Evolutionary conservation across 2,888 invertebrate genomes (phyloP).

Genomic region (Microctonus brassicae): DNA sequence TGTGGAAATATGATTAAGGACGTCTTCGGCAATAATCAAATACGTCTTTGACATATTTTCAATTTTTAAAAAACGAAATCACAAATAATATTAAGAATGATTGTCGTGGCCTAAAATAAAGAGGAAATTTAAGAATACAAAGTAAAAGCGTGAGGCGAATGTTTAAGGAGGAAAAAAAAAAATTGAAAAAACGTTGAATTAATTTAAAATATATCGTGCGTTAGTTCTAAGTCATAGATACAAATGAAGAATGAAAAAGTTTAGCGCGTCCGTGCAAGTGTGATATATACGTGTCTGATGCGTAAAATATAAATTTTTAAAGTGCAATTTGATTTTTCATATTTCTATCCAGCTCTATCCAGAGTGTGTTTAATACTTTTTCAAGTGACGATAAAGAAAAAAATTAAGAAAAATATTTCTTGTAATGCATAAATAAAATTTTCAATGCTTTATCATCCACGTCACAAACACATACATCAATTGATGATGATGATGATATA

Average conservation of each 20-base stretch:
- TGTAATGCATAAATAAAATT: slow-evolving; percentile 4
- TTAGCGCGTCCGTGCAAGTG: slow-evolving; percentile 36
- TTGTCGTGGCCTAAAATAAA: slow-evolving; percentile 21
- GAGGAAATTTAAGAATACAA: background rate
- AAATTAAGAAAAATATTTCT: background rate
- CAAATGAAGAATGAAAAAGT: slow-evolving; percentile 35
- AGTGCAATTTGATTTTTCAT: slow-evolving; percentile 55
- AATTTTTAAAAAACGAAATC: background rate
- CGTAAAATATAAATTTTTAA: slow-evolving; percentile 22
- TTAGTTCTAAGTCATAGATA: slow-evolving; percentile 46
- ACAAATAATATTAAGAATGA: slow-evolving; percentile 1
- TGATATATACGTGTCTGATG: slow-evolving; percentile 26
- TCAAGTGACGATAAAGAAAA: slow-evolving; percentile 44
- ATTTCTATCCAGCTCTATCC: slow-evolving; percentile 50
- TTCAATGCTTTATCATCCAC: background rate
- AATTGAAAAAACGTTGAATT: slow-evolving; percentile 13
- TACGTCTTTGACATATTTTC: background rate
- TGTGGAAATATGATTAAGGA: background rate
- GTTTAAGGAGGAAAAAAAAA: background rate
- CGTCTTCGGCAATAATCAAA: background rate
- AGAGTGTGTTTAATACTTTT: slow-evolving; percentile 63
- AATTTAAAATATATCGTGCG: slow-evolving; percentile 45
- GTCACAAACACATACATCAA: background rate
- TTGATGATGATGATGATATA: background rate
- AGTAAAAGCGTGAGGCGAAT: background rate